These are phyloP conservation scores for Choristoneura rosaceana DNA, from an alignment of 2,888 invertebrate species.

Conservation along the genomic window DNA sequence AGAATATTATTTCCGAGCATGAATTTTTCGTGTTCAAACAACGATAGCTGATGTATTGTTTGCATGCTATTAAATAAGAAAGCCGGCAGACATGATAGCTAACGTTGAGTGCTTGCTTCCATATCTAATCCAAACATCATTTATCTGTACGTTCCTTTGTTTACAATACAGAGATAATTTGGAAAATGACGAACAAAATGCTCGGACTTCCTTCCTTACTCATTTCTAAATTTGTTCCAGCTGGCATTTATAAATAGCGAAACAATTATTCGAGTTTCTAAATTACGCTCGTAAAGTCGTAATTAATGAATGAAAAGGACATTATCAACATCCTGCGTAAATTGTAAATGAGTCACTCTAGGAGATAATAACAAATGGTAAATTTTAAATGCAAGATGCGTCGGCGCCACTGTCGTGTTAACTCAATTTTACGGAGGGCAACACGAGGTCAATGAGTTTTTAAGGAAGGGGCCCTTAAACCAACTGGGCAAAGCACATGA, in stretches of 20 bases:
- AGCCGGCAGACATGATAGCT: slow-evolving; percentile 19
- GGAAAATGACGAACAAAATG: slow-evolving; percentile 26
- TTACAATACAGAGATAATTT: slow-evolving; percentile 28
- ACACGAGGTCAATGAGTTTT: slow-evolving; percentile 37
- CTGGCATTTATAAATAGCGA: slow-evolving; percentile 61
- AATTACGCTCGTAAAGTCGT: slow-evolving; percentile 61
- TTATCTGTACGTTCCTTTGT: slow-evolving; percentile 34
- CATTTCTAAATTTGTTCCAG: slow-evolving; percentile 48
- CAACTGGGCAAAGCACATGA: slow-evolving; percentile 2
- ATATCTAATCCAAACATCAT: slow-evolving; percentile 37
- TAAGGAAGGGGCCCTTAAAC: slow-evolving; percentile 21
- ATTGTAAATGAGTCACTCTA: slow-evolving; percentile 64
- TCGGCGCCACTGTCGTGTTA: slow-evolving; percentile 29
- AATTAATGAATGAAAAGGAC: slow-evolving; percentile 70
- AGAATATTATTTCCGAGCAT: slow-evolving; percentile 5
- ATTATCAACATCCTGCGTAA: slow-evolving; percentile 77
- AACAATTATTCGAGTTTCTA: slow-evolving; percentile 57
- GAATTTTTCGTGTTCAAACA: slow-evolving; percentile 13
- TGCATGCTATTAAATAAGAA: slow-evolving; percentile 28
- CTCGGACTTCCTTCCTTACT: slow-evolving; percentile 31
- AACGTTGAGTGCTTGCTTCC: slow-evolving; percentile 34
- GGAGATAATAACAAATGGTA: slow-evolving; percentile 47
- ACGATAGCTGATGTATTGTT: slow-evolving; percentile 36
- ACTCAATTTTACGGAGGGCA: slow-evolving; percentile 36
- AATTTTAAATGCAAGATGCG: slow-evolving; percentile 39